Conservation (phyloP, 35 echinoderm and acorn worm genomes). For the Hemicentrotus pulcherrimus region DNA sequence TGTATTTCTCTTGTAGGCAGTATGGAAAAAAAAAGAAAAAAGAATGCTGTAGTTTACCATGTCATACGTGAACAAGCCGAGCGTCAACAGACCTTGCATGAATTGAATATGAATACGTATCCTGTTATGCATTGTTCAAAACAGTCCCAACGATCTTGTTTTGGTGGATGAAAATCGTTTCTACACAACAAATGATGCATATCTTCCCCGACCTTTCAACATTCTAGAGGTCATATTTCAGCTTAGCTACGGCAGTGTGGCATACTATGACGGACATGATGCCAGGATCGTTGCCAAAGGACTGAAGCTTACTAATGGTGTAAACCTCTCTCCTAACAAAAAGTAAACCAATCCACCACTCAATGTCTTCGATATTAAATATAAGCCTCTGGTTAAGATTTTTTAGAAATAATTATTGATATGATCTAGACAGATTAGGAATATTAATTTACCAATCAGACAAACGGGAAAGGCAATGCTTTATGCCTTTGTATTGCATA, state of each 20-base stretch:
- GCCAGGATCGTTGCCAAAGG: constrained; percentile 41
- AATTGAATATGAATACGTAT: not conserved
- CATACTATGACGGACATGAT: constrained; percentile 64
- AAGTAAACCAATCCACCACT: constrained; percentile 37
- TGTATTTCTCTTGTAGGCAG: no score
- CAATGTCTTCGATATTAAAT: no score
- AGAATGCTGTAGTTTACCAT: no score
- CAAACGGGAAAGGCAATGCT: no score
- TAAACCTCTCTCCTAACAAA: constrained; percentile 36
- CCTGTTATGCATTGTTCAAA: not conserved
- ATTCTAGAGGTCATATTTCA: constrained; percentile 36
- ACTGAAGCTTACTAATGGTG: constrained; percentile 28
- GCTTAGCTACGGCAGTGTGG: constrained; percentile 54
- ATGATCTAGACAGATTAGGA: no score
- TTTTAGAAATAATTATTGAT: no score
- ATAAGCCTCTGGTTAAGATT: no score
- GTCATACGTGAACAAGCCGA: no score
- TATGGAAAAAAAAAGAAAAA: no score
- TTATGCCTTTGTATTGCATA: no score
- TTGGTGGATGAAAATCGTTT: constrained; percentile 7
- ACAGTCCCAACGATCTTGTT: constrained; percentile 32
- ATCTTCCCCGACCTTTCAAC: not conserved
- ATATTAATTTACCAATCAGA: no score
- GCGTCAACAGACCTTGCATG: no score
- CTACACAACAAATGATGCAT: constrained; percentile 6